These are phyloP conservation scores for Coilia nasus DNA, from an alignment of 2,797 vertebrate species.

Conservation along the genomic window DNA sequence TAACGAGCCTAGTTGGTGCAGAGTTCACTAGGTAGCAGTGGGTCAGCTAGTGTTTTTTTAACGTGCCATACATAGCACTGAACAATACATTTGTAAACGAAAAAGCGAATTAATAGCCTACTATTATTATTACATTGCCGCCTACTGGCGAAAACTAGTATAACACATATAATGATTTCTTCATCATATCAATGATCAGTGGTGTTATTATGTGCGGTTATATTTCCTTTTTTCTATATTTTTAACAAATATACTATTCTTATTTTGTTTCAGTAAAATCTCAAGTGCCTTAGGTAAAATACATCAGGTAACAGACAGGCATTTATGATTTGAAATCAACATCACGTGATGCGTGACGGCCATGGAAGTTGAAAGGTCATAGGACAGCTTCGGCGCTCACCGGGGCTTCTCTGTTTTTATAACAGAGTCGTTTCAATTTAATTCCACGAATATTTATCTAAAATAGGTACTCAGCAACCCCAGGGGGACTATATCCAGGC, in stretches of 20 bases:
- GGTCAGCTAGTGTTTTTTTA: too few relatives aligned
- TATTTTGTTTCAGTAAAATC: background rate
- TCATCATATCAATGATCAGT: background rate
- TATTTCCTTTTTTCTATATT: too few relatives aligned
- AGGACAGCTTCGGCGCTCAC: constrained; percentile 29
- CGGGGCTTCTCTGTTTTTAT: constrained; percentile 39
- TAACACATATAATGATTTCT: background rate
- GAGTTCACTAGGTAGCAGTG: too few relatives aligned
- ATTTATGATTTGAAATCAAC: background rate
- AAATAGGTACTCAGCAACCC: constrained; percentile 39
- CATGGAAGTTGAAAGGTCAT: constrained; percentile 43
- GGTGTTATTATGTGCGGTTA: too few relatives aligned
- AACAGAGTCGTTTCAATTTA: constrained; percentile 38
- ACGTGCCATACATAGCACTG: too few relatives aligned
- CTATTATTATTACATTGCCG: background rate
- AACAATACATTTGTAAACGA: background rate
- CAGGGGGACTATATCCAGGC: constrained; percentile 30
- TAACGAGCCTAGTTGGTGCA: too few relatives aligned
- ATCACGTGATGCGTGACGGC: background rate
- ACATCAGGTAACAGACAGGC: background rate
- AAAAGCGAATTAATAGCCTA: background rate
- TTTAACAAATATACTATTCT: background rate
- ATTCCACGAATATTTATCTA: constrained; percentile 28
- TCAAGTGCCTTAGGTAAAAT: background rate
- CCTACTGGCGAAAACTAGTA: background rate